Base-by-base conservation (phyloP, 1,140 invertebrate species). In the Euwallacea fornicatus region DNA sequence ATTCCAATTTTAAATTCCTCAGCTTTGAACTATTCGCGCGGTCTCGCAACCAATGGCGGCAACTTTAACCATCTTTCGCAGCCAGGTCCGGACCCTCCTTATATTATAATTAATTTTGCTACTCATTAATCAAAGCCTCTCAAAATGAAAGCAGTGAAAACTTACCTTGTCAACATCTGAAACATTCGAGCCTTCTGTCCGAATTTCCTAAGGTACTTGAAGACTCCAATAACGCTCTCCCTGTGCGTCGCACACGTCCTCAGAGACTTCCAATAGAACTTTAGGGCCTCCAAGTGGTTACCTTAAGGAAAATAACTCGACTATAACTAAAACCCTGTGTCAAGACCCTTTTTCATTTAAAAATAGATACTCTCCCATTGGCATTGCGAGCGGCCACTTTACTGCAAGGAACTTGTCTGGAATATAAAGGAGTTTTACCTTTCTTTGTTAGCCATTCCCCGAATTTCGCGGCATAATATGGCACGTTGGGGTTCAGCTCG, bases 391-490 rank as follows among this genome's bases (percentile, higher is more conserved):
- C 21, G 21, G 21, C 21, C 21, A 33, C 21, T 33, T 33, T 33
- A 33, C 21, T 33, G 21, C 9, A 50, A 56, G 54, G 16, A 56
- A 10, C 54, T 13, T 50, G 13, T 50, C 13, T 50, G 13, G 9
- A 6, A 56, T 11, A 50, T 50, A 58, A 16, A 16, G 16, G 42
- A 43, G 7, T 78, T 72, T 83, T 80, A 90, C 89, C 86, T 82
- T 87, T 87, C 72, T 83, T 83, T 59, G 84, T 83, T 8, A 90
- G 82, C 89, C 89, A 91, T 67, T 87, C 84, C 50, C 87, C 89
- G 78, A 88, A 90, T 71, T 89, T 82, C 2, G 88, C 83, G 43
- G 88, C 85, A 79, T 89, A 87, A 78, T 91, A 88, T 74, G 88
- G 87, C 76, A 88, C 88, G 70, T 83, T 82, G 0, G 88, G 88